These are phyloP conservation scores for Speoplatyrhinus poulsoni DNA, from an alignment of 2,113 vertebrate species.

Conservation along the genomic window DNA sequence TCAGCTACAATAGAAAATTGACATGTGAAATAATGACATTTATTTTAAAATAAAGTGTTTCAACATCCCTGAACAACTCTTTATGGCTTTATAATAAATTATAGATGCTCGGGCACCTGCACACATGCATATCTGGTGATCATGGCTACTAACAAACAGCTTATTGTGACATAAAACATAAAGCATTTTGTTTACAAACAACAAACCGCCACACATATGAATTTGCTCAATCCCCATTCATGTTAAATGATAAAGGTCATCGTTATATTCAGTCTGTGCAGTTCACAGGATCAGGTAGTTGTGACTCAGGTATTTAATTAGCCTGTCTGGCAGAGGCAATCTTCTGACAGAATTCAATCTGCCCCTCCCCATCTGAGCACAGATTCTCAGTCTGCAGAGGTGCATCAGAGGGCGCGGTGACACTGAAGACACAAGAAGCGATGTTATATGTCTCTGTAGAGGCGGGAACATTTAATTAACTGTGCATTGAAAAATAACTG, in stretches of 20 bases:
- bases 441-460: neutral
- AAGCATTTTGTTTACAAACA: neutral
- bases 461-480: neutral
- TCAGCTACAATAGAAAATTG: conserved; percentile 49
- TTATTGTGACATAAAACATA: no score
- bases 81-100: conserved; percentile 5
- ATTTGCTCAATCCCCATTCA: no score
- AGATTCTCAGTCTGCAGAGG: conserved; percentile 86
- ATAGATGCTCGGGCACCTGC: conserved; percentile 5
- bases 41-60: conserved; percentile 68
- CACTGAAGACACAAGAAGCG: conserved; percentile 70
- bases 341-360: conserved; percentile 80
- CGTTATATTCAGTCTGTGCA: neutral
- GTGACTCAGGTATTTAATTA: conserved; percentile 82
- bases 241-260: neutral
- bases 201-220: neutral
- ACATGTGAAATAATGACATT: conserved; percentile 48
- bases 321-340: conserved; percentile 84
- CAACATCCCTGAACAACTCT: conserved; percentile 48
- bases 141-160: no score
- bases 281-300: conserved; percentile 25
- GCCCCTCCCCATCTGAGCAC: conserved; percentile 79
- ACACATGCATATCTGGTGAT: conserved; percentile 23
- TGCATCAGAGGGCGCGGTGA: conserved; percentile 87
- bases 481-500: neutral